Conservation (phyloP, 2,888 invertebrate genomes). For the Caenorhabditis macrosperma region DNA sequence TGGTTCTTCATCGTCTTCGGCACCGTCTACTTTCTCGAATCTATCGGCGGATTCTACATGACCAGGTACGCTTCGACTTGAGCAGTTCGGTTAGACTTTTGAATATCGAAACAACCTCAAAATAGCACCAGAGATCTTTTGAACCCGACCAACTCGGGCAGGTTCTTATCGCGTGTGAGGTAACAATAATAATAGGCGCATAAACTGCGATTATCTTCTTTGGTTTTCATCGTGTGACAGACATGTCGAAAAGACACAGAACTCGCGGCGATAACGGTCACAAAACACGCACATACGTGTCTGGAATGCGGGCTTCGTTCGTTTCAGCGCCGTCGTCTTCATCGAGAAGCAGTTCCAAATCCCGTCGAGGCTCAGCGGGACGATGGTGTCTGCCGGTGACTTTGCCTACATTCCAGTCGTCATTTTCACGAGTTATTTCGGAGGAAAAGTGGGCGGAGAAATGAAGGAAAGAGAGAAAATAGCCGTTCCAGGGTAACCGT, state of each 20-base stretch:
- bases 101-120: not conserved
- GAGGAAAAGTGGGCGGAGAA: constrained; percentile 71
- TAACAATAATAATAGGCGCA: constrained; percentile 38
- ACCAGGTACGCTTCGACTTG: constrained; percentile 69
- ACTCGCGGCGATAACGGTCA: constrained; percentile 18
- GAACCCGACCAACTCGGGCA: constrained; percentile 16
- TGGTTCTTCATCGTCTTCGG: constrained; percentile 76
- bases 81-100: not conserved
- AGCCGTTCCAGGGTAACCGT: constrained; percentile 73
- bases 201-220: constrained; percentile 15
- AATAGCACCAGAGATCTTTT: constrained; percentile 18
- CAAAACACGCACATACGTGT: constrained; percentile 30
- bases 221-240: constrained; percentile 37
- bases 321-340: constrained; percentile 78
- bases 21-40: constrained; percentile 79
- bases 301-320: constrained; percentile 10
- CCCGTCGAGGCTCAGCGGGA: constrained; percentile 76
- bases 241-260: not conserved
- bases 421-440: constrained; percentile 78
- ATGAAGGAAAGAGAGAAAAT: not conserved
- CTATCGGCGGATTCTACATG: constrained; percentile 80
- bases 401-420: constrained; percentile 80
- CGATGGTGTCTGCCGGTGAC: constrained; percentile 80
- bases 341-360: constrained; percentile 80
- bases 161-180: constrained; percentile 7